phyloP scores from a whole-genome alignment of 2,113 vertebrate genomes.

The Mastomys natalensis region DNA sequence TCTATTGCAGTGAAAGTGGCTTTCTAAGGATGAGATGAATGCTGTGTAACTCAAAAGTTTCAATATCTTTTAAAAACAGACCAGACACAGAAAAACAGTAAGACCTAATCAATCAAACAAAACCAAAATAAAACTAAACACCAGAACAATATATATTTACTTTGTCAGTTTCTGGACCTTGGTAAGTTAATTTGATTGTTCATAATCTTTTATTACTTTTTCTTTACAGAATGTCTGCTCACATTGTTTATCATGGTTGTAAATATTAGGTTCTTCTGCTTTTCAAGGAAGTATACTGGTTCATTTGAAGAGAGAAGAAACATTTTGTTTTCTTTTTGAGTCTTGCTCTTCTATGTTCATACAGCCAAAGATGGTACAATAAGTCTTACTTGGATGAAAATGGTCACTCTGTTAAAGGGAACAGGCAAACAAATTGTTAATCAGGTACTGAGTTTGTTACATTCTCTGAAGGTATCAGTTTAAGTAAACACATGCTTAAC shows the following conservation, averaged over 20 bases:
- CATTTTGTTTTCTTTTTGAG: not conserved
- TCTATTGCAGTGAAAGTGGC: constrained; percentile 60
- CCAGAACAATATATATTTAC: not conserved
- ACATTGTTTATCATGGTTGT: not conserved
- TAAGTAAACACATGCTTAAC: not conserved
- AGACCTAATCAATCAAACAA: constrained; percentile 4
- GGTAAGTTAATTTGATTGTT: not conserved
- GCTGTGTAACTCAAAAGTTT: constrained; percentile 42
- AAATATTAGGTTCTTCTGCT: not conserved
- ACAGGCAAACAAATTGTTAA: not conserved
- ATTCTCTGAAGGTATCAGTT: not conserved
- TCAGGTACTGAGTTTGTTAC: not conserved
- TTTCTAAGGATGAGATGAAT: constrained; percentile 49
- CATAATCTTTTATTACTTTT: constrained; percentile 10
- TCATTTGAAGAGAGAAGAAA: constrained; percentile 7
- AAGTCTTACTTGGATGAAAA: not conserved
- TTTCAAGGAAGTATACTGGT: not conserved
- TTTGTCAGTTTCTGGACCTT: not conserved
- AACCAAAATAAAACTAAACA: not conserved
- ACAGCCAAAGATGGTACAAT: not conserved
- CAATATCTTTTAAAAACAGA: constrained; percentile 19
- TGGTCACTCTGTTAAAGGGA: not conserved
- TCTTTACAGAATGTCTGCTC: not conserved
- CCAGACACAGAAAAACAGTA: not conserved
- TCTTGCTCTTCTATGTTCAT: not conserved